Evolutionary conservation across 1,140 invertebrate species (phyloP).

Genomic region (Tetramorium simillimum): DNA sequence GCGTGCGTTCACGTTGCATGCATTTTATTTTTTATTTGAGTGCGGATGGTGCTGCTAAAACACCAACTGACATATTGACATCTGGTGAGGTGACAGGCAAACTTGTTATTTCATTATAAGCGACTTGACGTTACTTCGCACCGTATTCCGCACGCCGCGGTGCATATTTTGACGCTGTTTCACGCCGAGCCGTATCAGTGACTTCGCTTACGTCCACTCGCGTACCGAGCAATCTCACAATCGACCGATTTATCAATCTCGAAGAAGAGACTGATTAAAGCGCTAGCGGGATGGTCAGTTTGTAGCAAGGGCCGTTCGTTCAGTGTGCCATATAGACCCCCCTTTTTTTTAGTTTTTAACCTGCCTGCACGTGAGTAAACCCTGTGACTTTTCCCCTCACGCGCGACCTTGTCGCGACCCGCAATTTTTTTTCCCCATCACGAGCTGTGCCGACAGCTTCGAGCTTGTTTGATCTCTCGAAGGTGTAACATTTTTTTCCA

Average conservation of each 20-base stretch:
- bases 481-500: neutral
- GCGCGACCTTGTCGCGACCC: neutral
- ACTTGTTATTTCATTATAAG: neutral
- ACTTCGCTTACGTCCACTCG: neutral
- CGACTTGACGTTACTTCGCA: neutral
- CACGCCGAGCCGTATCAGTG: neutral
- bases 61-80: neutral
- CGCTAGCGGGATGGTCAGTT: slow-evolving; percentile 41
- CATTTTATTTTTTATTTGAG: neutral
- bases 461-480: neutral
- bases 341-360: neutral
- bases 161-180: too few relatives aligned
- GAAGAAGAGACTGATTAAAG: slow-evolving; percentile 5
- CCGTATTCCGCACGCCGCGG: neutral
- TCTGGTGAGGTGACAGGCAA: neutral
- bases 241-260: neutral
- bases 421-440: neutral
- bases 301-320: neutral
- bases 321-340: neutral
- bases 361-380: slow-evolving; percentile 55
- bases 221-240: neutral
- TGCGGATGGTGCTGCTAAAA: neutral
- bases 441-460: neutral
- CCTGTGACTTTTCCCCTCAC: neutral
- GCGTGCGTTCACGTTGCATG: neutral